Evolutionary conservation across 2,113 vertebrate genomes (phyloP).

Genomic region (Cepphus grylle): DNA sequence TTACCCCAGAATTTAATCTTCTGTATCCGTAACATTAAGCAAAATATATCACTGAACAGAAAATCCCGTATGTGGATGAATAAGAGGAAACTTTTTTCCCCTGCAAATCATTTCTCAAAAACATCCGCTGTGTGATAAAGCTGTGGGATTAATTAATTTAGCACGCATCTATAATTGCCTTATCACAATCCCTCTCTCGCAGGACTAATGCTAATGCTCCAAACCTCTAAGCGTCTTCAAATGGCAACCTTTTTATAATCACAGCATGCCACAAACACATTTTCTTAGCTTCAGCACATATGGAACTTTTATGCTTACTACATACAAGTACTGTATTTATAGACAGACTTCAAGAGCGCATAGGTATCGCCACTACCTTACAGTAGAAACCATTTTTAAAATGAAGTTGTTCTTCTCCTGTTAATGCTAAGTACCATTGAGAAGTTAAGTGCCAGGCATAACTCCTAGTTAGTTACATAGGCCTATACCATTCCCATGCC

Average conservation of each 20-base stretch:
- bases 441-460: neutral
- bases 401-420: neutral
- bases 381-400: neutral
- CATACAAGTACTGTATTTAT: neutral
- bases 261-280: neutral
- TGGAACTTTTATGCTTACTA: neutral
- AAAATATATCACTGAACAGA: neutral
- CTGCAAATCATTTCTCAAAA: neutral
- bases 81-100: neutral
- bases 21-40: neutral
- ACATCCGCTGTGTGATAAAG: neutral
- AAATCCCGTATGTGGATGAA: neutral
- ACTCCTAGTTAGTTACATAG: neutral
- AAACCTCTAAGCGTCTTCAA: neutral
- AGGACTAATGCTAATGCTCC: neutral
- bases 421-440: neutral
- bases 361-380: neutral
- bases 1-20: neutral
- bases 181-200: neutral
- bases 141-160: conserved; percentile 58
- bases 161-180: conserved; percentile 1
- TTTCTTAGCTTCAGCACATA: neutral
- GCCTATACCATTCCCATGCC: no score
- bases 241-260: neutral
- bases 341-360: neutral